phyloP scores from a whole-genome alignment of 2,113 vertebrate species.

The Ellobius talpinus region DNA sequence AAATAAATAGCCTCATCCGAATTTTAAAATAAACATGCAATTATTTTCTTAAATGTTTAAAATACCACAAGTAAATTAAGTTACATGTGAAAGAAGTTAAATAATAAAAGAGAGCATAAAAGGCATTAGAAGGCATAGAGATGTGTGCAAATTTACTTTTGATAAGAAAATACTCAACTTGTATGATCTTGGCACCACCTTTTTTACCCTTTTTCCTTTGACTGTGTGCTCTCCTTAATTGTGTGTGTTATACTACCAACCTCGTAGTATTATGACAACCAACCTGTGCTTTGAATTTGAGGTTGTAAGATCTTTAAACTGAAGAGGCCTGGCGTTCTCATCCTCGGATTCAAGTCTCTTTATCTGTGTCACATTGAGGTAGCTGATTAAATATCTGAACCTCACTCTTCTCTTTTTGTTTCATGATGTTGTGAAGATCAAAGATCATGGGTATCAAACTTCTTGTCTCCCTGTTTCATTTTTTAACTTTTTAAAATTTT shows the following conservation, averaged over 20 bases:
- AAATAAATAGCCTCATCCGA: background rate
- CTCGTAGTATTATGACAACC: background rate
- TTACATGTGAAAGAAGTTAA: background rate
- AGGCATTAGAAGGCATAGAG: background rate
- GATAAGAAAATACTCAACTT: background rate
- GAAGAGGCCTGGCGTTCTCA: background rate
- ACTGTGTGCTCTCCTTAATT: background rate
- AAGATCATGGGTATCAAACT: background rate
- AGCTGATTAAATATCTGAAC: background rate
- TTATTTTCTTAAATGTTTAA: background rate
- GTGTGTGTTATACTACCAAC: background rate
- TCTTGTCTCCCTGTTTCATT: background rate
- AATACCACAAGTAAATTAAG: conserved; percentile 6
- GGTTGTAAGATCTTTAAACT: background rate
- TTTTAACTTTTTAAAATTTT: conserved; percentile 18
- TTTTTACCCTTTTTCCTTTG: background rate
- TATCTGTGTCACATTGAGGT: background rate
- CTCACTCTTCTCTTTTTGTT: background rate
- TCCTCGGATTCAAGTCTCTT: background rate
- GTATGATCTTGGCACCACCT: background rate
- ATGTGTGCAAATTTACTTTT: background rate
- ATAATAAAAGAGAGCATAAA: background rate
- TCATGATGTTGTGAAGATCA: background rate
- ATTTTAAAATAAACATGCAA: conserved; percentile 9
- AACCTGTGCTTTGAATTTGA: background rate